These are phyloP conservation scores for Drosophila kokeensis DNA, from an alignment of 2,888 invertebrate species.

Conservation along the genomic window DNA sequence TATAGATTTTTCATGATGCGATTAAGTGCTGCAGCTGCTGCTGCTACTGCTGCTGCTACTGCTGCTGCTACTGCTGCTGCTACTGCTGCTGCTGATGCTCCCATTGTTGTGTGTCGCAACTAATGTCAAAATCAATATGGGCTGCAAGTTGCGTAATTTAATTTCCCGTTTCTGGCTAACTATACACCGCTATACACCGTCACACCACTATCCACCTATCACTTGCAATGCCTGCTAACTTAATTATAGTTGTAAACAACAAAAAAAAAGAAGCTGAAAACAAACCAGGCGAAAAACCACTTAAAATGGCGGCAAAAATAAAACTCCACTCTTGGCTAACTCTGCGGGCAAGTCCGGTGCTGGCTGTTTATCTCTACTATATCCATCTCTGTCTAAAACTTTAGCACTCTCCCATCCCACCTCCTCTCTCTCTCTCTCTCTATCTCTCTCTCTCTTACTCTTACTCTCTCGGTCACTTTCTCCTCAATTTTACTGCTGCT, in stretches of 20 bases:
- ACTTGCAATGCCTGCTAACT: slow-evolving; percentile 26
- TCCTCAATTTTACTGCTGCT: slow-evolving; percentile 44
- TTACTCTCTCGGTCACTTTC: slow-evolving; percentile 8
- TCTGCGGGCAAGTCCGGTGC: slow-evolving; percentile 40
- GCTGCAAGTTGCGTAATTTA: slow-evolving; percentile 42
- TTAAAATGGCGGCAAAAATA: slow-evolving; percentile 58
- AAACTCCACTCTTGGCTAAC: slow-evolving; percentile 52
- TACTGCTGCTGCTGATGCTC: not conserved
- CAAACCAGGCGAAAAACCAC: slow-evolving; percentile 57
- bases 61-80: not conserved
- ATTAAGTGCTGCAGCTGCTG: slow-evolving; percentile 5
- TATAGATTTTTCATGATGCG: slow-evolving; percentile 44
- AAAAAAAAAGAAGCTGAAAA: slow-evolving; percentile 7
- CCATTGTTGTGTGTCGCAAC: slow-evolving; percentile 2
- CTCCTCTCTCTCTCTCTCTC: not conserved
- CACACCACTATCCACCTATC: not conserved
- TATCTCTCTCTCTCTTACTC: not conserved
- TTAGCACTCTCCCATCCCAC: not conserved
- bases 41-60: not conserved
- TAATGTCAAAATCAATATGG: slow-evolving; percentile 58
- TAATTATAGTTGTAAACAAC: slow-evolving; percentile 55
- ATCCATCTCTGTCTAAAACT: slow-evolving; percentile 41
- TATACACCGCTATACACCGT: too few relatives aligned
- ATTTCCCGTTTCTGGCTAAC: slow-evolving; percentile 21
- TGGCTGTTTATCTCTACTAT: slow-evolving; percentile 41